phyloP scores from a whole-genome alignment of 2,888 invertebrate genomes.

The Norana najaformis region DNA sequence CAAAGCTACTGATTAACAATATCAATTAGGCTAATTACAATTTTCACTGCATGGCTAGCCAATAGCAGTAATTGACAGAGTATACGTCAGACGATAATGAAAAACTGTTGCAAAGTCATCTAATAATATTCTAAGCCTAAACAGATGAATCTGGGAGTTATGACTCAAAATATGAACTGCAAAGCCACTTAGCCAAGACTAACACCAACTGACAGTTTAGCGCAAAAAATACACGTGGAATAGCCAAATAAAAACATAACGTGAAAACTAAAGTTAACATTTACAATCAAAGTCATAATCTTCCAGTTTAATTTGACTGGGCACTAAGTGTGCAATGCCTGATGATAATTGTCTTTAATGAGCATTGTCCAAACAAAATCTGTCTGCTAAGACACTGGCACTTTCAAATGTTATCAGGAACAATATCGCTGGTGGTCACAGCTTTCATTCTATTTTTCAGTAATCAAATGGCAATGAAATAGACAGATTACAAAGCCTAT shows the following conservation, averaged over 20 bases:
- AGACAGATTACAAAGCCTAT: too few species aligned
- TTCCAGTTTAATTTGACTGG: neutral
- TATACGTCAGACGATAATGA: neutral
- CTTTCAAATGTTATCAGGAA: neutral
- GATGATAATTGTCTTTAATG: neutral
- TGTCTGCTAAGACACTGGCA: neutral
- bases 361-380: neutral
- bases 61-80: neutral
- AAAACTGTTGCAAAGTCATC: neutral
- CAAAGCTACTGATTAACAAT: neutral
- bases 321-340: neutral
- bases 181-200: neutral
- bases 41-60: neutral
- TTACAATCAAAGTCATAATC: neutral
- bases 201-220: neutral
- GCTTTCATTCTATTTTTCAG: too few species aligned
- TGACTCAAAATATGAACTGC: too few species aligned
- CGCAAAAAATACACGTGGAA: neutral
- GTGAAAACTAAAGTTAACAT: neutral
- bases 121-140: neutral
- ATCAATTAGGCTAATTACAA: neutral
- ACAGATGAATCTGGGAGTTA: too few species aligned
- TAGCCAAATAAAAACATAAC: neutral
- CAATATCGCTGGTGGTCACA: neutral
- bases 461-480: too few species aligned